Conservation (phyloP, 2,888 invertebrate species). For the Dyspetes luteomarginatus region DNA sequence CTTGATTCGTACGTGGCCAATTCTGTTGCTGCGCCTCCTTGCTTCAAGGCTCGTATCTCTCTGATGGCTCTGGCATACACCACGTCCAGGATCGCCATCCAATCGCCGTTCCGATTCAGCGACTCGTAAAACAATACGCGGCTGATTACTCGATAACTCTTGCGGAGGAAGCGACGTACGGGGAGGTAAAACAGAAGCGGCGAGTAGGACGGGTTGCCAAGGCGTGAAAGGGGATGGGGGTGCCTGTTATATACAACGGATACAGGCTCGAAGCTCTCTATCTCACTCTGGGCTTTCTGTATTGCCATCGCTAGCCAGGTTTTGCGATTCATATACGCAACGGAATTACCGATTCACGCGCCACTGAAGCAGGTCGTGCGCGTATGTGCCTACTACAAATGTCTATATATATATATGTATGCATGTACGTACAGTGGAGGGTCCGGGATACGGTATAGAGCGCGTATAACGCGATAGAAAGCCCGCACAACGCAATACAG, state of each 20-base stretch:
- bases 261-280: neutral
- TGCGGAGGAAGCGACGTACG: constrained; percentile 80
- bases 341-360: constrained; percentile 81
- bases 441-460: constrained; percentile 38
- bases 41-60: neutral
- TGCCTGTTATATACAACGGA: constrained; percentile 5
- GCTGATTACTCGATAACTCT: constrained; percentile 82
- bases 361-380: constrained; percentile 69
- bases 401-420: constrained; percentile 16
- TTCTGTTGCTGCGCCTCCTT: neutral
- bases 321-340: constrained; percentile 81
- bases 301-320: constrained; percentile 67
- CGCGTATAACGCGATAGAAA: constrained; percentile 54
- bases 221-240: constrained; percentile 81
- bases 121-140: constrained; percentile 82
- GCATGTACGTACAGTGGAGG: neutral
- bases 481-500: constrained; percentile 48
- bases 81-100: constrained; percentile 68
- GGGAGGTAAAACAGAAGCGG: constrained; percentile 84
- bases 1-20: neutral
- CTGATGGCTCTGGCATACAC: constrained; percentile 12
- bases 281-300: constrained; percentile 49
- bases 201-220: constrained; percentile 81
- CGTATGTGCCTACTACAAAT: constrained; percentile 65
- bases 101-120: constrained; percentile 81